Evolutionary conservation across 1,140 invertebrate genomes (phyloP), one percentile per base, ranked within the genome.

Genomic region (Drosophila mojavensis): DNA sequence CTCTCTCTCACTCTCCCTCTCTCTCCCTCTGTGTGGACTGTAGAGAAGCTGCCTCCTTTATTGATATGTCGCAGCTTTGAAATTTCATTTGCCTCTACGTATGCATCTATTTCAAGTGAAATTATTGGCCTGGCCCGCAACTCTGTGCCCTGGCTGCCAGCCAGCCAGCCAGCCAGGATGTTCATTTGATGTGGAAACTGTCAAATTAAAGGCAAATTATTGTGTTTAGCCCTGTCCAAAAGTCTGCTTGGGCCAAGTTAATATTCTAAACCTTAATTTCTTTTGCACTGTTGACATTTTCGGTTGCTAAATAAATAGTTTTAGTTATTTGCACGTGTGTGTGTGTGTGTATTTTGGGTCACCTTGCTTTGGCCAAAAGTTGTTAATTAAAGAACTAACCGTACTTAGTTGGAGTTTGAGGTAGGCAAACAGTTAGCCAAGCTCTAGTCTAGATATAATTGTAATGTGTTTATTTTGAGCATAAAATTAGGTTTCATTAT

Each of bases 141-240:
- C 48, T 54, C 39, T 50, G 50, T 50, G 50, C 20, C 43, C 17
- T 5, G 15, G 4, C 30, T 62, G 33, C 55, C 63, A 15, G 28
- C 11, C 39, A 33, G 30, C 30, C 4, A 33, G 30, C 30, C 5
- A 33, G 30, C 3, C 3, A 28, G 73, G 53, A 72, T 60, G 63
- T 78, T 64, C 60, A 58, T 74, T 75, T 53, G 67, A 67, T 72
- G 72, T 76, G 66, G 64, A 79, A 86, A 86, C 76, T 86, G 67
- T 68, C 85, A 82, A 86, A 86, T 86, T 86, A 86, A 86, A 88
- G 77, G 83, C 71, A 88, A 86, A 86, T 88, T 86, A 86, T 88
- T 88, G 81, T 83, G 81, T 79, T 82, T 82, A 71, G 66, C 54
- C 51, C 47, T 64, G 45, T 63, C 53, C 54, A 63, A 15, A 47